A percentile compares a stretch with the other conserved stretches of the same genome.
Evolutionary conservation across 1,140 invertebrate genomes (phyloP).

Genomic region (Heliothis virescens): DNA sequence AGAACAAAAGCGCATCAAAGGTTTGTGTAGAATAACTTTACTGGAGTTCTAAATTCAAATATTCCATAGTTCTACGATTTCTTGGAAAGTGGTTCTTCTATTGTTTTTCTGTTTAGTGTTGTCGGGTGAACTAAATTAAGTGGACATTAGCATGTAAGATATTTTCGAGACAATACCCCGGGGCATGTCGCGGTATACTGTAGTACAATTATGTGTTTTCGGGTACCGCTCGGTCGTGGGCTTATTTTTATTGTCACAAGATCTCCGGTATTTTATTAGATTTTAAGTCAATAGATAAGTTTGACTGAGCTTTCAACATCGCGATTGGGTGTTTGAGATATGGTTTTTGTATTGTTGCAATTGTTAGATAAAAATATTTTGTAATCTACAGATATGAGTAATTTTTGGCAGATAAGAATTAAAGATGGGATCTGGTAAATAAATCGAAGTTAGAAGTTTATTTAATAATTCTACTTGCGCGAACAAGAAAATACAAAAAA

Average conservation of each 20-base stretch:
- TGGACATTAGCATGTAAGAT: slow-evolving; percentile 63
- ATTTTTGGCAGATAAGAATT: too few relatives aligned
- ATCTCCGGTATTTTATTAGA: slow-evolving; percentile 28
- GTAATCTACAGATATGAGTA: too few relatives aligned
- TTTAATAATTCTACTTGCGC: not conserved
- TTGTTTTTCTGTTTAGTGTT: not conserved
- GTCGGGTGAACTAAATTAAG: slow-evolving; percentile 65
- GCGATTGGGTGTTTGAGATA: not conserved
- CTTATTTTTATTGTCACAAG: slow-evolving; percentile 19
- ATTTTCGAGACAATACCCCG: slow-evolving; percentile 52
- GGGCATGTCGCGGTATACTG: slow-evolving; percentile 40
- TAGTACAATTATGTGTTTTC: not conserved
- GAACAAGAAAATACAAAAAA: not conserved
- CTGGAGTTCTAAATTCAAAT: not conserved
- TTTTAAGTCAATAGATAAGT: slow-evolving; percentile 16
- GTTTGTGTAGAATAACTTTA: not conserved
- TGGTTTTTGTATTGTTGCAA: slow-evolving; percentile 5
- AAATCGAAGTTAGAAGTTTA: too few relatives aligned
- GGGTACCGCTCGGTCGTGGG: not conserved
- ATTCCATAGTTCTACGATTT: not conserved
- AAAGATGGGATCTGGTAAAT: too few relatives aligned
- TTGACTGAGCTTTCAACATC: slow-evolving; percentile 21
- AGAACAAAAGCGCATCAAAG: not conserved
- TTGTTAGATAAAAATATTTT: not conserved
- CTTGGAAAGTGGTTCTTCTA: not conserved